Evolutionary conservation across 2,888 invertebrate genomes (phyloP).

Genomic region (Deilephila elpenor): DNA sequence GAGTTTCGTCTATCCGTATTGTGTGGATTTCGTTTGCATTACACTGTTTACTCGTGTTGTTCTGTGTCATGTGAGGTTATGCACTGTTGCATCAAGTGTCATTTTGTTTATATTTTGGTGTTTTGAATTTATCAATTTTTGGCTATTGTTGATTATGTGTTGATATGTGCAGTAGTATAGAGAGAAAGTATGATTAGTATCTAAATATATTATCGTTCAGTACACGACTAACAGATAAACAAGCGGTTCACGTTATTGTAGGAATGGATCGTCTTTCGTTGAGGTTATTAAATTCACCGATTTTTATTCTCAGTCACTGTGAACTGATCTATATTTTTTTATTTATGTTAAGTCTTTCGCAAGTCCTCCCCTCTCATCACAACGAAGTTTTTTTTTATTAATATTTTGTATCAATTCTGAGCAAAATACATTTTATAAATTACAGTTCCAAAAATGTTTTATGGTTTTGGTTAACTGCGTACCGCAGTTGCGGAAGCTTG

Average conservation of each 20-base stretch:
- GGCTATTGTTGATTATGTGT: background rate
- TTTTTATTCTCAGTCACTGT: too few relatives aligned
- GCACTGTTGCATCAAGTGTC: background rate
- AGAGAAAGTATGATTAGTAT: too few relatives aligned
- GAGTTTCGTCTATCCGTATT: background rate
- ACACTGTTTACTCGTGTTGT: background rate
- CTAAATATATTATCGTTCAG: too few relatives aligned
- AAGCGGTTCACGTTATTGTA: too few relatives aligned
- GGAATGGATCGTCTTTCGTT: too few relatives aligned
- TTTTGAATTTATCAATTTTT: background rate
- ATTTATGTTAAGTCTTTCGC: background rate
- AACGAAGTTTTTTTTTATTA: background rate
- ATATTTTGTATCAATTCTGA: background rate
- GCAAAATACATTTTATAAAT: background rate
- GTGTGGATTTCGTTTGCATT: constrained; percentile 4
- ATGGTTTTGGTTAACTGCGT: background rate
- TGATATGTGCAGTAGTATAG: too few relatives aligned
- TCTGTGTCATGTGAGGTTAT: background rate
- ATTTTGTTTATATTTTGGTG: background rate
- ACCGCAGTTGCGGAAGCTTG: background rate
- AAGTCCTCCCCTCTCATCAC: background rate
- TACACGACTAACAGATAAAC: too few relatives aligned
- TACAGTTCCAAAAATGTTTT: background rate
- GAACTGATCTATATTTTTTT: background rate
- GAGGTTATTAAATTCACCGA: too few relatives aligned